Conservation (phyloP, 2,888 invertebrate genomes). For the Amblyjoppa fuscipennis region DNA sequence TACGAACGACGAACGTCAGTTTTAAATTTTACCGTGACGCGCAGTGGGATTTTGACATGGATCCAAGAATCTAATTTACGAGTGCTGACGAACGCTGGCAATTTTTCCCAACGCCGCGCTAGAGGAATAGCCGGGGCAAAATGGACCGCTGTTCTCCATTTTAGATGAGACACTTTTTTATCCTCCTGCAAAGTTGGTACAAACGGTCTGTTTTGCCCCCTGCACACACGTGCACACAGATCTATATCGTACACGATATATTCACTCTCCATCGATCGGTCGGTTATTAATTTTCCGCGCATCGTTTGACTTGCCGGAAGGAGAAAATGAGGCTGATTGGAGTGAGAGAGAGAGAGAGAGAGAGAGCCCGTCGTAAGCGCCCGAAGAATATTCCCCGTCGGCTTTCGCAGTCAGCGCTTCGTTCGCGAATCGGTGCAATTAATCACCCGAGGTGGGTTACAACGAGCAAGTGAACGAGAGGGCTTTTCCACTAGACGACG, state of each 20-base stretch:
- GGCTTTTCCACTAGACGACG: conserved; percentile 11
- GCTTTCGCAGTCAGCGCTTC: conserved; percentile 70
- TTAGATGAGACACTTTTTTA: not conserved
- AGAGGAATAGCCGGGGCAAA: not conserved
- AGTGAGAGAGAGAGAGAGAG: not conserved
- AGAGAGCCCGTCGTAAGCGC: conserved; percentile 29
- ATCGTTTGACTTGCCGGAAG: conserved; percentile 46
- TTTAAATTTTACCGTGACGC: no score
- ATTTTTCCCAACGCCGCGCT: not conserved
- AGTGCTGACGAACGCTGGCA: not conserved
- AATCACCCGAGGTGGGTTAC: conserved; percentile 64
- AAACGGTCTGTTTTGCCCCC: not conserved
- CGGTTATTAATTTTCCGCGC: conserved; percentile 56
- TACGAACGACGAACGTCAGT: no score
- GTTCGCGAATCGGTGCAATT: conserved; percentile 70
- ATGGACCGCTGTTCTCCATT: no score
- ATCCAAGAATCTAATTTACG: not conserved
- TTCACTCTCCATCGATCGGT: conserved; percentile 47
- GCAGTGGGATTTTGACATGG: no score
- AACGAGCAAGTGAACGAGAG: conserved; percentile 14
- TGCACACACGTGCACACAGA: not conserved
- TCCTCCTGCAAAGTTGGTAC: not conserved
- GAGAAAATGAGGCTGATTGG: conserved; percentile 10
- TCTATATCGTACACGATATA: conserved; percentile 2
- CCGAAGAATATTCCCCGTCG: conserved; percentile 52